Evolutionary conservation across 2,888 invertebrate genomes (phyloP).

Genomic region (Lingula anatina): DNA sequence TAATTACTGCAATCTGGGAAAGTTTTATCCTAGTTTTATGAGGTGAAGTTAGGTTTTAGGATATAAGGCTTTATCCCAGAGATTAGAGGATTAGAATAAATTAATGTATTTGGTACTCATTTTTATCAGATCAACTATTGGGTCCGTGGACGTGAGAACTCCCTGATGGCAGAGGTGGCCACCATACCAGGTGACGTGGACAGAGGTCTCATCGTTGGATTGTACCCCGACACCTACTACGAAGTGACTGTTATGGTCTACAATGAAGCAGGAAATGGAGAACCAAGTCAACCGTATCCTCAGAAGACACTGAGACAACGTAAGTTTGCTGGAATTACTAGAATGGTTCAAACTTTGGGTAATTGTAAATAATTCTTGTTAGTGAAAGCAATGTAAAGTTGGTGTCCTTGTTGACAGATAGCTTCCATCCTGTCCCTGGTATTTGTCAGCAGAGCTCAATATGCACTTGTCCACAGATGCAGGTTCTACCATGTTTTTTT

Average conservation of each 20-base stretch:
- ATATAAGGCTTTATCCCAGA: no score
- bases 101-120: neutral
- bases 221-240: slow-evolving; percentile 89
- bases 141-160: no score
- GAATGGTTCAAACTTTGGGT: neutral
- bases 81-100: no score
- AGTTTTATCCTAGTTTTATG: neutral
- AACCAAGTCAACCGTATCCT: slow-evolving; percentile 83
- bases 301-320: slow-evolving; percentile 53
- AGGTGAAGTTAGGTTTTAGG: no score
- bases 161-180: slow-evolving; percentile 59
- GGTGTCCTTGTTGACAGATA: neutral
- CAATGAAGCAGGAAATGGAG: slow-evolving; percentile 92
- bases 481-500: no score
- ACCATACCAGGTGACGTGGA: slow-evolving; percentile 67
- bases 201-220: slow-evolving; percentile 86
- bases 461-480: no score
- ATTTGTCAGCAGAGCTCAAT: no score
- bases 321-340: slow-evolving; percentile 11
- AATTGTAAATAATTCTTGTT: neutral
- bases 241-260: slow-evolving; percentile 90
- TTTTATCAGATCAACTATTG: slow-evolving; percentile 26
- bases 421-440: no score
- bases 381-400: neutral
- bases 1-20: neutral